A percentile compares a stretch with the other conserved stretches of the same genome.
phyloP scores from a whole-genome alignment of 2,797 vertebrate genomes.

The Caiman crocodilus region DNA sequence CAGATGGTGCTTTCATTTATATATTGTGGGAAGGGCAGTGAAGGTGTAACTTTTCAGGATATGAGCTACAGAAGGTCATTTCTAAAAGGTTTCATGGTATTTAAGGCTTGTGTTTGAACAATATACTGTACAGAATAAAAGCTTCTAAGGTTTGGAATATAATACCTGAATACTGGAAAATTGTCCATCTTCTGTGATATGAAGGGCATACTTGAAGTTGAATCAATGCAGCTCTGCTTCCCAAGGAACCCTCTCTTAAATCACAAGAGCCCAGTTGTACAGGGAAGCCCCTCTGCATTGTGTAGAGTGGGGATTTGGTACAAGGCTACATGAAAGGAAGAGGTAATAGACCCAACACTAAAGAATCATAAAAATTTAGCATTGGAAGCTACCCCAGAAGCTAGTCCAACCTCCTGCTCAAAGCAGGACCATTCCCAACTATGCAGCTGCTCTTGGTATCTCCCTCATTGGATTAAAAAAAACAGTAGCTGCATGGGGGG shows the following conservation, averaged over 20 bases:
- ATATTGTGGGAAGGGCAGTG: neutral
- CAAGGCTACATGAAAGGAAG: neutral
- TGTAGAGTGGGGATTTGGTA: accelerated
- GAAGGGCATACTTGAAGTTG: neutral
- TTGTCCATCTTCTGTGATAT: neutral
- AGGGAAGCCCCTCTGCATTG: neutral
- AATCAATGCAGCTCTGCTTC: neutral
- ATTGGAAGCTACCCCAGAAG: no score
- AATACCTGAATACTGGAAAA: neutral
- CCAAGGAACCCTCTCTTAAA: neutral
- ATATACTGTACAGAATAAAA: neutral
- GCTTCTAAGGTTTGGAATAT: neutral
- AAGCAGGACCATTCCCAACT: neutral
- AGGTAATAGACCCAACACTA: neutral
- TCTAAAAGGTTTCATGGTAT: neutral
- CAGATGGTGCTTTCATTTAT: neutral
- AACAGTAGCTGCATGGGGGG: neutral
- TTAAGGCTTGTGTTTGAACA: neutral
- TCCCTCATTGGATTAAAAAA: neutral
- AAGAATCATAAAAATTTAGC: neutral
- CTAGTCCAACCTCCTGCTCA: no score
- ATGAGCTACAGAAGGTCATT: neutral
- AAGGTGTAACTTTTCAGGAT: neutral
- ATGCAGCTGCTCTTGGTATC: neutral
- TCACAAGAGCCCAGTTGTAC: neutral